phyloP scores from a whole-genome alignment of 1,140 invertebrate genomes.

The Ctenoplectra terminalis region DNA sequence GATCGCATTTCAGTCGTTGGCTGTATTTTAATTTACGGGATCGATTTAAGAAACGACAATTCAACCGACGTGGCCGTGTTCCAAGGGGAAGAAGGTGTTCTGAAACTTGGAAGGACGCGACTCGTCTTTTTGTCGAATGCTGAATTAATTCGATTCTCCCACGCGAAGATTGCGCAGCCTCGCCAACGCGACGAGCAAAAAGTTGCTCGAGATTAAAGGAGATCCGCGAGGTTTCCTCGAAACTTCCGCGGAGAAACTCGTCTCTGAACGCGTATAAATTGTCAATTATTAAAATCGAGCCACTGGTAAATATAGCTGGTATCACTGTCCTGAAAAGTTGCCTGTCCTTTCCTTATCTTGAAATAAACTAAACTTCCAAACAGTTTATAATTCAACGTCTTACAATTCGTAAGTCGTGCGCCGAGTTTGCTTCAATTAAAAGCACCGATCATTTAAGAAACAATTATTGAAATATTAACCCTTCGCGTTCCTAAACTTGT shows the following conservation, averaged over 20 bases:
- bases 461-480: no score
- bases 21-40: background rate
- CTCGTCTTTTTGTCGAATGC: conserved; percentile 26
- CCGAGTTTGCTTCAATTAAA: no score
- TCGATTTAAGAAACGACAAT: conserved; percentile 22
- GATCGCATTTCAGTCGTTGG: background rate
- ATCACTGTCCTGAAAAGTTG: no score
- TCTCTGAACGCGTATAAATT: conserved; percentile 6
- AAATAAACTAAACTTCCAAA: background rate
- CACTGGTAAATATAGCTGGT: background rate
- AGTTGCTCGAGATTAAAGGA: conserved; percentile 2
- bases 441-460: no score
- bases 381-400: no score
- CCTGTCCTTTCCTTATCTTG: no score
- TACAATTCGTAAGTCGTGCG: no score
- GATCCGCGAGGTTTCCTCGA: background rate
- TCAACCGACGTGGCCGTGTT: background rate
- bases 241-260: background rate
- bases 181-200: background rate
- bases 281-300: conserved; percentile 30
- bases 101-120: conserved; percentile 17
- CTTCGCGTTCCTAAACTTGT: no score
- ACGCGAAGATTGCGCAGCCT: background rate
- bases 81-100: conserved; percentile 1
- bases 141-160: conserved; percentile 27